Evolutionary conservation across 2,797 vertebrate species (phyloP), one percentile per base, ranked within the genome.

Genomic region (Intellagama lesueurii): DNA sequence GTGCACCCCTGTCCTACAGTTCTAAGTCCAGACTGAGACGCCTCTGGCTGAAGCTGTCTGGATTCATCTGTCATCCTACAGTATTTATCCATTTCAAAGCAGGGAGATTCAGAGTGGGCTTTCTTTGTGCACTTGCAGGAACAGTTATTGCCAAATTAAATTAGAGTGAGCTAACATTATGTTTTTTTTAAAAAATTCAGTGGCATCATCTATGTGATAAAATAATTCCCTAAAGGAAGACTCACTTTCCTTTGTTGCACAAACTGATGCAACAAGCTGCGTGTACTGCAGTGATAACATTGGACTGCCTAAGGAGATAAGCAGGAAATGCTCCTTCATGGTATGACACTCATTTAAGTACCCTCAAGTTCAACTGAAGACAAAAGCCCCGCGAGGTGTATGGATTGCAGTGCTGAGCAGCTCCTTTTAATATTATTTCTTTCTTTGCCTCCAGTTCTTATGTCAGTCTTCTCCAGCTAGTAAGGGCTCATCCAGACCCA

Each of bases 141-240:
- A 73, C 0, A 0, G 6, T 49, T 77, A 70, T 5, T 4, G 0
- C 76, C 84, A 89, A 86, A 92, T 85, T 81, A 92, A 92, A 88
- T 83, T 47, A 86, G 66, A 94, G 5, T 0, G 1, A 90, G 16
- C 68, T 76, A 70, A 30, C 7, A 70, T 4, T n/a, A n/a, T n/a
- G n/a, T 0, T 87, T 80, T 84, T 7, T 87, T 90, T 70, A 72
- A 40, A 40, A 40, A 40, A 8, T 2, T 81, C 87, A 90, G 7
- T 40, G 30, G 68, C 73, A 88, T 92, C 89, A 91, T 79, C 56
- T 77, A 7, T 0, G 2, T 72, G 80, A 88, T 32, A 86, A 92
- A 93, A 85, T 4, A 80, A 1, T 0, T 88, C 1, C 70, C 44
- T 89, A 64, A 88, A 91, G 81, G 68, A 79, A 94, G 85, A 0